phyloP scores from a whole-genome alignment of 2,888 invertebrate species.

The Lithophane semibrunnea region DNA sequence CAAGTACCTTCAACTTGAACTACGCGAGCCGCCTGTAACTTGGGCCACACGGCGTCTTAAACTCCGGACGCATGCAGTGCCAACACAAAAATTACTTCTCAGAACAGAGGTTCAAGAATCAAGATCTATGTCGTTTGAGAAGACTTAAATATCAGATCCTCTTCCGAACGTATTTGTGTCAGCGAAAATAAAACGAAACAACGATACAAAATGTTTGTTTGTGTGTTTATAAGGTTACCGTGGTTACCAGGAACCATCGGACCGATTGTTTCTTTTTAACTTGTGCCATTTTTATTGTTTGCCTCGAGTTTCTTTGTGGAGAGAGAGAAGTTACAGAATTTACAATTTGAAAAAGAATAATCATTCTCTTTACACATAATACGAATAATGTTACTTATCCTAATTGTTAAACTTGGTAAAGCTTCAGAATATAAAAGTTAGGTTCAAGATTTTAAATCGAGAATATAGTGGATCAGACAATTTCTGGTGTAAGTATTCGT shows the following conservation, averaged over 20 bases:
- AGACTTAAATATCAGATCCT: constrained; percentile 78
- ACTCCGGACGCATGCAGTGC: constrained; percentile 84
- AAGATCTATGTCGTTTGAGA: constrained; percentile 84
- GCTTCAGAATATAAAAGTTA: neutral
- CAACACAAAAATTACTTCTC: constrained; percentile 84
- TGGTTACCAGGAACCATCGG: constrained; percentile 27
- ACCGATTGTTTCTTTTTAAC: constrained; percentile 19
- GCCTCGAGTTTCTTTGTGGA: constrained; percentile 5
- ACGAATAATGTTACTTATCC: neutral
- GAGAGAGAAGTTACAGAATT: constrained; percentile 16
- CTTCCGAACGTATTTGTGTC: constrained; percentile 75
- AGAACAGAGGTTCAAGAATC: constrained; percentile 88
- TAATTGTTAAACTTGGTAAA: neutral
- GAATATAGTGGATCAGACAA: neutral
- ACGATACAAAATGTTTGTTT: constrained; percentile 42
- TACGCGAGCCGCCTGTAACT: constrained; percentile 58
- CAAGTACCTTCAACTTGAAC: constrained; percentile 64
- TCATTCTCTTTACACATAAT: neutral
- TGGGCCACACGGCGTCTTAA: constrained; percentile 78
- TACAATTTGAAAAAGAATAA: neutral
- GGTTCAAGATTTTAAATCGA: neutral
- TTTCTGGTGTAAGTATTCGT: neutral
- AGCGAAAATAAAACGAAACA: constrained; percentile 37
- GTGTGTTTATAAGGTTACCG: constrained; percentile 43
- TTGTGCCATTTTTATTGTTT: constrained; percentile 36